phyloP scores from a whole-genome alignment of 2,113 vertebrate genomes.

The Melospiza georgiana region DNA sequence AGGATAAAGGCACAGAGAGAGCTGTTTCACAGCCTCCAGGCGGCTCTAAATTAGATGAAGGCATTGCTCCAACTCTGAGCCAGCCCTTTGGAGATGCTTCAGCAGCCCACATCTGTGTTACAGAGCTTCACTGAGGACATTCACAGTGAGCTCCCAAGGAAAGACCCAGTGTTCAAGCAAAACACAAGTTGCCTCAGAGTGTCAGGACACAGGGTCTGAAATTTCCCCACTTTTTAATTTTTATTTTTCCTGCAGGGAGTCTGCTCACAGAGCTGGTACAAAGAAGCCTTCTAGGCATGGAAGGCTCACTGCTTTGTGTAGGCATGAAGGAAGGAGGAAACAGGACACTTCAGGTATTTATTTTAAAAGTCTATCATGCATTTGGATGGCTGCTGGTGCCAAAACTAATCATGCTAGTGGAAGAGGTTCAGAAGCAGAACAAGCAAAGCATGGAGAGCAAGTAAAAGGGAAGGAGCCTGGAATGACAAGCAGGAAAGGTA shows the following conservation, averaged over 20 bases:
- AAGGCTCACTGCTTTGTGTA: not conserved
- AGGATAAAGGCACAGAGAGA: not conserved
- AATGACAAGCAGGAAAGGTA: not conserved
- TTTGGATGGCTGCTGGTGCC: not conserved
- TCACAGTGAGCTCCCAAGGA: not conserved
- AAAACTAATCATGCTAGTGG: not conserved
- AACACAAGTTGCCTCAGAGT: not conserved
- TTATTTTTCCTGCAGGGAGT: not conserved
- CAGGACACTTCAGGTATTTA: constrained; percentile 1
- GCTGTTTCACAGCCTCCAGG: not conserved
- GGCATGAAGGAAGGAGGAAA: not conserved
- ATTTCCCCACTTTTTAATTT: not conserved
- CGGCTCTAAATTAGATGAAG: not conserved
- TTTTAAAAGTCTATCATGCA: constrained; percentile 3
- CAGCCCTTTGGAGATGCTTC: not conserved
- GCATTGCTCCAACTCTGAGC: not conserved
- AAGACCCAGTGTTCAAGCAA: not conserved
- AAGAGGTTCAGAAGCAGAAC: not conserved
- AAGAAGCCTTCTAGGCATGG: not conserved
- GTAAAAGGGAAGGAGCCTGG: not conserved
- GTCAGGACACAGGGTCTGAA: not conserved
- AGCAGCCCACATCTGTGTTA: constrained; percentile 14
- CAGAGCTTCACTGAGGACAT: not conserved
- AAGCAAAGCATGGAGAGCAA: not conserved
- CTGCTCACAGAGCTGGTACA: not conserved